Percentiles rank a stretch among this genome's conserved stretches.
Evolutionary conservation across 1,140 invertebrate species (phyloP).

Genomic region (Lepidurus apus): DNA sequence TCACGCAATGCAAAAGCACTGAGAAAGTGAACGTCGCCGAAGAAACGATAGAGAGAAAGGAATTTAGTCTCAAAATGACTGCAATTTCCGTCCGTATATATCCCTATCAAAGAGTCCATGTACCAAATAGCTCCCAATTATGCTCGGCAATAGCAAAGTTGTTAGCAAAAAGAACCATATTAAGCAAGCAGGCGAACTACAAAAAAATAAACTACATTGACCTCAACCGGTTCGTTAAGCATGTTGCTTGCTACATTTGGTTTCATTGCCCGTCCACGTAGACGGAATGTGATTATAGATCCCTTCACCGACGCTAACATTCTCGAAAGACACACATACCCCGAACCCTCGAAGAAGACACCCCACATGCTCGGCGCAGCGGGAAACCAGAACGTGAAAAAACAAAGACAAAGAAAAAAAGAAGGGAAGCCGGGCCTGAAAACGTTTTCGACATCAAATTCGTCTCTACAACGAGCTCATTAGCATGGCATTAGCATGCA

Average conservation of each 20-base stretch:
- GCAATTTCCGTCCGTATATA: neutral
- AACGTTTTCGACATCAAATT: neutral
- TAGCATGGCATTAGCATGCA: neutral
- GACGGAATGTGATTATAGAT: neutral
- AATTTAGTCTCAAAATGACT: neutral
- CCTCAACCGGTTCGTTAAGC: constrained; percentile 20
- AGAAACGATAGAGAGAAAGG: neutral
- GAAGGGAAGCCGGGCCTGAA: neutral
- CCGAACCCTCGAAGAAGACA: neutral
- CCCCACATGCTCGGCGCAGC: neutral
- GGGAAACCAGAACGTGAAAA: neutral
- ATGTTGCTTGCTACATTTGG: neutral
- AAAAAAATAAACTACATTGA: neutral
- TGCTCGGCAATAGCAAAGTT: neutral
- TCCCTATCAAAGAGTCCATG: neutral
- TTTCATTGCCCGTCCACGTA: neutral
- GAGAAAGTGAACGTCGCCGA: no score
- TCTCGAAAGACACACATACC: neutral
- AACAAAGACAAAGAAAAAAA: neutral
- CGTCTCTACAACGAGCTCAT: neutral
- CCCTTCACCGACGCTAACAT: neutral
- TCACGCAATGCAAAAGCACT: no score
- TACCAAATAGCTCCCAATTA: neutral
- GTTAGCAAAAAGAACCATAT: neutral
- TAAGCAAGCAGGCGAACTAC: neutral